Conservation (phyloP, 2,797 vertebrate species). For the Jordanella pulchra region DNA sequence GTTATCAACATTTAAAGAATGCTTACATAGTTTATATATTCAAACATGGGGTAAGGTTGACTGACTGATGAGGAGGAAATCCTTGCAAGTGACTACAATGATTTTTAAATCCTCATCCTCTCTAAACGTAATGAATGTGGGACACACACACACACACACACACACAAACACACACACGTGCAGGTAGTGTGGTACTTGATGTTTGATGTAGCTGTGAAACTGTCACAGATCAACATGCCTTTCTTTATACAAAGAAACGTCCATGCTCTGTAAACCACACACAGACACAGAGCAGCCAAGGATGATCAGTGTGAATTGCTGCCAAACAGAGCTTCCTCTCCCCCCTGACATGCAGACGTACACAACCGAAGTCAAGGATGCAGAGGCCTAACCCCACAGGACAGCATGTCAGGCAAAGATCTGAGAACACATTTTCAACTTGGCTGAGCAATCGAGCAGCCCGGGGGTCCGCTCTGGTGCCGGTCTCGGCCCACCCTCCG, state of each 20-base stretch:
- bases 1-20: background rate
- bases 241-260: conserved; percentile 41
- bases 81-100: background rate
- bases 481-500: conserved; percentile 72
- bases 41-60: background rate
- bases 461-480: conserved; percentile 69
- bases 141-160: conserved; percentile 15
- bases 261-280: conserved; percentile 35
- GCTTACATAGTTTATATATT: background rate
- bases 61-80: conserved; percentile 10
- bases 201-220: conserved; percentile 27
- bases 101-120: conserved; percentile 4
- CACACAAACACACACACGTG: conserved; percentile 12
- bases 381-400: conserved; percentile 61
- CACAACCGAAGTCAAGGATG: conserved; percentile 31
- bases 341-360: conserved; percentile 38
- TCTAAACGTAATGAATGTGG: background rate
- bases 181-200: conserved; percentile 25
- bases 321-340: conserved; percentile 53
- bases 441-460: conserved; percentile 81
- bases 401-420: conserved; percentile 79
- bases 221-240: conserved; percentile 34
- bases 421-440: conserved; percentile 84
- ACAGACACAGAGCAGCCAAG: conserved; percentile 49
- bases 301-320: conserved; percentile 67